phyloP scores from a whole-genome alignment of 2,797 vertebrate species.

The Thaleichthys pacificus region DNA sequence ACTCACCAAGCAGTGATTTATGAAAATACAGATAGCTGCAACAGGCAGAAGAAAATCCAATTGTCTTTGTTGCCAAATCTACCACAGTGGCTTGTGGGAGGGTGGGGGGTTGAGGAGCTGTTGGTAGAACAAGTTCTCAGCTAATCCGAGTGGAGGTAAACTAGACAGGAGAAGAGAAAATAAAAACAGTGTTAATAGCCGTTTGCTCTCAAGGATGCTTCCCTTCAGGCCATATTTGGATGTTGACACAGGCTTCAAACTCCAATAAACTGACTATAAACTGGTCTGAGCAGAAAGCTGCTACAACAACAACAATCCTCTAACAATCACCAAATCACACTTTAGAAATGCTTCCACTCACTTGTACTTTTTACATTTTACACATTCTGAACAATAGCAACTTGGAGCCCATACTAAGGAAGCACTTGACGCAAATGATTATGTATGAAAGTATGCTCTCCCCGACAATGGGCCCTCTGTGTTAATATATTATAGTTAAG shows the following conservation, averaged over 20 bases:
- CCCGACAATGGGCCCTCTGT: slow-evolving; percentile 32
- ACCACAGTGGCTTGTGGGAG: slow-evolving; percentile 29
- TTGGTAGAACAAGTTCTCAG: slow-evolving; percentile 42
- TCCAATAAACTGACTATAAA: slow-evolving; percentile 14
- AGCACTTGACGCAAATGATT: not conserved
- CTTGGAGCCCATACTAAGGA: slow-evolving; percentile 23
- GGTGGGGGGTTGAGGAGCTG: slow-evolving; percentile 27
- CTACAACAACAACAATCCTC: not conserved
- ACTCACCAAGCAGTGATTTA: slow-evolving; percentile 37
- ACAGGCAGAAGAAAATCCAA: slow-evolving; percentile 19
- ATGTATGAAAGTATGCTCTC: slow-evolving; percentile 7
- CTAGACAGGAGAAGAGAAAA: slow-evolving; percentile 27
- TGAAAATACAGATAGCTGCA: slow-evolving; percentile 31
- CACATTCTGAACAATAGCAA: slow-evolving; percentile 5
- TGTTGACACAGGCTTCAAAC: slow-evolving; percentile 34
- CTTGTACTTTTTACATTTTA: slow-evolving; percentile 40
- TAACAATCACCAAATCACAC: slow-evolving; percentile 31
- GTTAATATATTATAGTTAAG: slow-evolving; percentile 33
- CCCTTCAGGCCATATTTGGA: slow-evolving; percentile 23
- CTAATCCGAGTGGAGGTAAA: slow-evolving; percentile 35
- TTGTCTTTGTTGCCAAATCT: slow-evolving; percentile 7
- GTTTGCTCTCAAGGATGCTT: slow-evolving; percentile 31
- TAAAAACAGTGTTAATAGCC: slow-evolving; percentile 36
- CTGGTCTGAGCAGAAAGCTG: not conserved
- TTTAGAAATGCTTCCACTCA: slow-evolving; percentile 21